These are phyloP conservation scores for Dissostichus mawsoni DNA, from an alignment of 2,113 vertebrate species.

Conservation along the genomic window DNA sequence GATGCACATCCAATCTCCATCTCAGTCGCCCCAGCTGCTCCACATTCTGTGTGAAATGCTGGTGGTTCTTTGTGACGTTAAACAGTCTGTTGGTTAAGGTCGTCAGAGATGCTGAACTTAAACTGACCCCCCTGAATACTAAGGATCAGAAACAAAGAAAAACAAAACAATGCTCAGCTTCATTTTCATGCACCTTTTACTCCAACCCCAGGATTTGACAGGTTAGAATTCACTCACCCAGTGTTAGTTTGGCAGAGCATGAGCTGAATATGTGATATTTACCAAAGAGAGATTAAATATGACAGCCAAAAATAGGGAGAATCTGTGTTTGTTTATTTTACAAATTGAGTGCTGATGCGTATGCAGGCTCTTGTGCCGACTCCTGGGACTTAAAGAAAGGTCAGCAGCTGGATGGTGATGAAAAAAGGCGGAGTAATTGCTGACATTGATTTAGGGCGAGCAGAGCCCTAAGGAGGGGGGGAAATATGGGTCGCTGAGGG, in stretches of 20 bases:
- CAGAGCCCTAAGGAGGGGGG: background rate
- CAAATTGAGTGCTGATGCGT: constrained; percentile 7
- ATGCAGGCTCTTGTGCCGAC: constrained; percentile 8
- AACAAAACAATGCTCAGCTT: constrained; percentile 5
- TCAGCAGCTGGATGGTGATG: constrained; percentile 57
- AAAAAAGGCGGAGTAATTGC: constrained; percentile 58
- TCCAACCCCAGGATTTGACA: background rate
- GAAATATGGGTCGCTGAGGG: constrained; percentile 21
- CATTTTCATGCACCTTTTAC: background rate
- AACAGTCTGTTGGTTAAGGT: constrained; percentile 8
- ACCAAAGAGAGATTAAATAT: constrained; percentile 16
- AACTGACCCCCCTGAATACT: constrained; percentile 21
- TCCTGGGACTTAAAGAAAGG: constrained; percentile 44
- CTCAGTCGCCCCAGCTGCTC: constrained; percentile 27
- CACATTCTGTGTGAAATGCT: constrained; percentile 33
- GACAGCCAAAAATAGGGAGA: constrained; percentile 10
- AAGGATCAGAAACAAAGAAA: constrained; percentile 22
- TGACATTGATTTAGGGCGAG: background rate
- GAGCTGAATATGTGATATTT: background rate
- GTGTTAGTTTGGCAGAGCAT: background rate
- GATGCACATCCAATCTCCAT: constrained; percentile 35
- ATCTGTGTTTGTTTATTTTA: constrained; percentile 37
- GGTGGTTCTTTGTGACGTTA: constrained; percentile 47
- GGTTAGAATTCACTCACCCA: constrained; percentile 6
- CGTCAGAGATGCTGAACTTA: constrained; percentile 28